Evolutionary conservation across 2,113 vertebrate species (phyloP).

Genomic region (Phalacrocorax aristotelis): DNA sequence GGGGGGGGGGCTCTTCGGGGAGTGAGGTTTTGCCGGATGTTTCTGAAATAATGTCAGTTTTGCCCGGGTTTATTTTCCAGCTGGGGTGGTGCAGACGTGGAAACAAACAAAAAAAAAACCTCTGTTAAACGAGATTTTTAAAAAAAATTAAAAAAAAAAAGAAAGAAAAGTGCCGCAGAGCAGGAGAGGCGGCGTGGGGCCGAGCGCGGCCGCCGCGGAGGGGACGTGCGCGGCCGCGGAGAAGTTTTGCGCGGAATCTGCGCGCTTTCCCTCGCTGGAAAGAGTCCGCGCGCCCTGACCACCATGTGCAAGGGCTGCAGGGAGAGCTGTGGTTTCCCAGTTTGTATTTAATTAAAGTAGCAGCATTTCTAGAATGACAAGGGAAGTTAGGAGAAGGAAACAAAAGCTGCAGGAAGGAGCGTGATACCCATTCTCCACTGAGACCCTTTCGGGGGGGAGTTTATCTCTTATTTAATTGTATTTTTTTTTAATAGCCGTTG

Average conservation of each 20-base stretch:
- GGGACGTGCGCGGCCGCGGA: neutral
- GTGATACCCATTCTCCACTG: neutral
- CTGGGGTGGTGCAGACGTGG: neutral
- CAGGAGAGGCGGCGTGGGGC: neutral
- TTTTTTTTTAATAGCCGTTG: neutral
- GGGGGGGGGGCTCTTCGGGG: neutral
- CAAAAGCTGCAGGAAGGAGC: constrained; percentile 1
- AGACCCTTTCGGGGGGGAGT: neutral
- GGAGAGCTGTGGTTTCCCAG: neutral
- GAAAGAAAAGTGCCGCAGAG: neutral
- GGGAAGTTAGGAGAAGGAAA: neutral
- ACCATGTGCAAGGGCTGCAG: neutral
- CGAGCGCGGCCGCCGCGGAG: neutral
- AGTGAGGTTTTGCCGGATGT: constrained; percentile 10
- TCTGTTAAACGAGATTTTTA: neutral
- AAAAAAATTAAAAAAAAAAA: neutral
- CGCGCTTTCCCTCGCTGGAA: neutral
- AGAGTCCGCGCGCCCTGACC: neutral
- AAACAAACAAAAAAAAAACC: neutral
- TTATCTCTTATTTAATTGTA: neutral
- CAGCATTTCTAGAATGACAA: neutral
- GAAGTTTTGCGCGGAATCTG: neutral
- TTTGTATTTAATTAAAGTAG: neutral
- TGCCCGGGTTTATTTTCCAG: constrained; percentile 33
- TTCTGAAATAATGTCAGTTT: constrained; percentile 47